Evolutionary conservation across 2,797 vertebrate genomes (phyloP).

Genomic region (Peromyscus melanophrys): DNA sequence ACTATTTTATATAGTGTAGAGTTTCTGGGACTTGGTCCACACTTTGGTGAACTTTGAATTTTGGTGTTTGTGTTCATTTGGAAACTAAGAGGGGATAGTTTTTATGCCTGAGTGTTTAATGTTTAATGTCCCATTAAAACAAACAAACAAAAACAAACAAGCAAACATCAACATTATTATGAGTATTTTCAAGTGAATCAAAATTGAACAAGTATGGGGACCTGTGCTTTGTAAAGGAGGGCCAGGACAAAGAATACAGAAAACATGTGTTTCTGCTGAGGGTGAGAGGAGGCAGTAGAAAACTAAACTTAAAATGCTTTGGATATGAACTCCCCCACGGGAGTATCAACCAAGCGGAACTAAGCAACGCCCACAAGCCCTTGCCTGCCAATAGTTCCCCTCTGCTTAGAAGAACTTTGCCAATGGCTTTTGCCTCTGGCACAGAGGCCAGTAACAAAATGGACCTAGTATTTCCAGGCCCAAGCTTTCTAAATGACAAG

Average conservation of each 20-base stretch:
- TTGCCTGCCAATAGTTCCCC: constrained; percentile 67
- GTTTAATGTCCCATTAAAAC: background rate
- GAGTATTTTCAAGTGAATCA: constrained; percentile 1
- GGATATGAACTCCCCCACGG: constrained; percentile 73
- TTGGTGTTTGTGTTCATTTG: background rate
- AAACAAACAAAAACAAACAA: background rate
- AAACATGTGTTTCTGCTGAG: constrained; percentile 69
- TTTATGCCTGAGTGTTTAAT: background rate
- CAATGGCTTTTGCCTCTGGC: constrained; percentile 78
- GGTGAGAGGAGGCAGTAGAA: constrained; percentile 53
- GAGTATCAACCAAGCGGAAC: constrained; percentile 65
- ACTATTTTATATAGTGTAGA: background rate
- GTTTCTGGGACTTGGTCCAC: background rate
- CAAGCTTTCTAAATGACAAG: constrained; percentile 76
- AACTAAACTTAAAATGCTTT: constrained; percentile 62
- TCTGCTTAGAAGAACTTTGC: constrained; percentile 57
- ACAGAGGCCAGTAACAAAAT: constrained; percentile 80
- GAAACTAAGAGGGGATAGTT: background rate
- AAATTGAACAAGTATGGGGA: constrained; percentile 38
- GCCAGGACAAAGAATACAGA: constrained; percentile 64
- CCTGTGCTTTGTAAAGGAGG: background rate
- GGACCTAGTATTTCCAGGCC: constrained; percentile 71
- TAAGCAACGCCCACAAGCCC: constrained; percentile 62
- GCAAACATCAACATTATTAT: background rate
- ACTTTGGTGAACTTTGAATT: background rate